phyloP scores from a whole-genome alignment of 2,888 invertebrate genomes.

The Eilema griseolum region DNA sequence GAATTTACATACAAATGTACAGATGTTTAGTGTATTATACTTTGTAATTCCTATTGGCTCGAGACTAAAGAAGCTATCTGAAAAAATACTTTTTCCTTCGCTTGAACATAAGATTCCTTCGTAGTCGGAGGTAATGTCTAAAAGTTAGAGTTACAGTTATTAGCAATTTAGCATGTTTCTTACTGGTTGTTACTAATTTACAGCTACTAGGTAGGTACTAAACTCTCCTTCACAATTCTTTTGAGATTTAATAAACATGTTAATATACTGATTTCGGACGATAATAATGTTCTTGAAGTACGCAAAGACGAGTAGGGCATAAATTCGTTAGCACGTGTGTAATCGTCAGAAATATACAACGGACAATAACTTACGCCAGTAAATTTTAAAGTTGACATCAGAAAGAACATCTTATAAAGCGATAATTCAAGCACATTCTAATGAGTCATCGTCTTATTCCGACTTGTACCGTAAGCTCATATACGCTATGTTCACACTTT shows the following conservation, averaged over 20 bases:
- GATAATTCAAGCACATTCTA: slow-evolving; percentile 76
- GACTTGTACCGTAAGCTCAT: slow-evolving; percentile 51
- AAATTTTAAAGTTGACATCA: slow-evolving; percentile 86
- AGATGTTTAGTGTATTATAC: slow-evolving; percentile 46
- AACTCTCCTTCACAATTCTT: slow-evolving; percentile 73
- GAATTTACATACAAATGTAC: slow-evolving; percentile 51
- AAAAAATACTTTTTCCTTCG: slow-evolving; percentile 25
- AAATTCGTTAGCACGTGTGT: slow-evolving; percentile 84
- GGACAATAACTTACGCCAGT: slow-evolving; percentile 80
- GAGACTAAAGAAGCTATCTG: slow-evolving; percentile 24
- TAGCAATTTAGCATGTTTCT: slow-evolving; percentile 52
- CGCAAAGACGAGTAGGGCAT: slow-evolving; percentile 77
- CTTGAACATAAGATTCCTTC: background rate
- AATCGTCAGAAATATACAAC: slow-evolving; percentile 80
- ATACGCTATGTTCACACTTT: background rate
- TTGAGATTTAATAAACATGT: slow-evolving; percentile 77
- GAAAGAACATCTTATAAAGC: slow-evolving; percentile 84
- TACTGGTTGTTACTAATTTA: slow-evolving; percentile 70
- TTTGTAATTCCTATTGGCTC: slow-evolving; percentile 25
- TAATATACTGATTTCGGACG: slow-evolving; percentile 78
- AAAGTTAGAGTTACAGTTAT: slow-evolving; percentile 29
- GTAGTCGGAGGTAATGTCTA: slow-evolving; percentile 32
- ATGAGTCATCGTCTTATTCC: slow-evolving; percentile 65
- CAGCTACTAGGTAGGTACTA: slow-evolving; percentile 71
- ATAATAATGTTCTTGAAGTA: slow-evolving; percentile 75